phyloP scores from a whole-genome alignment of 2,113 vertebrate species.

The Periophthalmodon schlosseri region DNA sequence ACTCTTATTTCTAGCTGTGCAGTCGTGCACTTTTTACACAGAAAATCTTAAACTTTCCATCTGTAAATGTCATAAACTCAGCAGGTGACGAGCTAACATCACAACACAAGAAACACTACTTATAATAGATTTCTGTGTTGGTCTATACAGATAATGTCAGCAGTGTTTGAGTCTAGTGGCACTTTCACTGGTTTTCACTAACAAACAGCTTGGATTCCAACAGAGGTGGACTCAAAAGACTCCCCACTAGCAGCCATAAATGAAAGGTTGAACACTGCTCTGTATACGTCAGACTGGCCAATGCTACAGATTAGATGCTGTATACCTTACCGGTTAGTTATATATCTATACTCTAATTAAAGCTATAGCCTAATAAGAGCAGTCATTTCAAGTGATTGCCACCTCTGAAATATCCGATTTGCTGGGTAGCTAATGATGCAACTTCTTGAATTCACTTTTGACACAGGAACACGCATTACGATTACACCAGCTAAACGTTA shows the following conservation, averaged over 20 bases:
- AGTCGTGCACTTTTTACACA: slow-evolving; percentile 7
- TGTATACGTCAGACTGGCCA: slow-evolving; percentile 21
- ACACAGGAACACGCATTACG: background rate
- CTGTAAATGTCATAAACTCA: slow-evolving; percentile 29
- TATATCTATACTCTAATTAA: slow-evolving; percentile 39
- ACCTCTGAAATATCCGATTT: background rate
- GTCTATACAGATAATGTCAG: slow-evolving; percentile 10
- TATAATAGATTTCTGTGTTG: slow-evolving; percentile 9
- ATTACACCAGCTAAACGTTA: background rate
- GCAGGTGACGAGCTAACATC: background rate
- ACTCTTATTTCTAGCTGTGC: slow-evolving; percentile 16
- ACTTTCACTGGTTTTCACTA: slow-evolving; percentile 21
- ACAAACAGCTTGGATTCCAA: slow-evolving; percentile 48
- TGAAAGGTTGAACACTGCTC: slow-evolving; percentile 45
- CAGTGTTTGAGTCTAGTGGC: slow-evolving; percentile 20
- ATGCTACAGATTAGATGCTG: slow-evolving; percentile 15
- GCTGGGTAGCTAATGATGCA: background rate
- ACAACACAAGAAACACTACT: slow-evolving; percentile 19
- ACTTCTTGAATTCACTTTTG: background rate
- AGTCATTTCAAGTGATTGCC: background rate
- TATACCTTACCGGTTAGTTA: background rate
- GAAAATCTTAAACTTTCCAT: slow-evolving; percentile 1
- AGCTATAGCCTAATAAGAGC: slow-evolving; percentile 45
- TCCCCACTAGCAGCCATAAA: slow-evolving; percentile 40
- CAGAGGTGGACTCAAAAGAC: slow-evolving; percentile 40